phyloP scores from a whole-genome alignment of 2,888 invertebrate genomes.

The Lasioglossum morio region DNA sequence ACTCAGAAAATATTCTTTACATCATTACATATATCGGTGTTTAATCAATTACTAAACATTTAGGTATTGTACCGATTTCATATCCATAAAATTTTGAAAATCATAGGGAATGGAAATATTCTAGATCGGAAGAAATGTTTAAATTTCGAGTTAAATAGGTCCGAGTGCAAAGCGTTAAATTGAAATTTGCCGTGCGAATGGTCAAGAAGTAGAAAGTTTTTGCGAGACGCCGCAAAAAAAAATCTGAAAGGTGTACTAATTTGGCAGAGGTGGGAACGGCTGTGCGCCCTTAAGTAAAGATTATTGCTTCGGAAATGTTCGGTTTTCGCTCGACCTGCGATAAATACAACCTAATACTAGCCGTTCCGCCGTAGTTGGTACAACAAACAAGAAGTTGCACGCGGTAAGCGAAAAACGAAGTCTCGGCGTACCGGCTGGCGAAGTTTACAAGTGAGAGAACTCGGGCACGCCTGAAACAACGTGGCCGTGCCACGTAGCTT shows the following conservation, averaged over 20 bases:
- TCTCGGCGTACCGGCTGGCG: neutral
- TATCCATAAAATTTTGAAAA: too few relatives aligned
- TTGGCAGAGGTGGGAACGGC: neutral
- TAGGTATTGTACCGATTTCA: too few relatives aligned
- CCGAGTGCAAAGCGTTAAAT: neutral
- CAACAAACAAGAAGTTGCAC: neutral
- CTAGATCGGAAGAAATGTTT: too few relatives aligned
- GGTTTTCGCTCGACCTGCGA: neutral
- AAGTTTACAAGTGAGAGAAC: conserved; percentile 25
- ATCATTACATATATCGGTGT: too few relatives aligned
- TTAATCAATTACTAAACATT: too few relatives aligned
- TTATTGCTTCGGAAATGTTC: neutral
- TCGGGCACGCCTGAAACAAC: conserved; percentile 17
- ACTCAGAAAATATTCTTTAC: too few relatives aligned
- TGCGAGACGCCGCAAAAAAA: neutral
- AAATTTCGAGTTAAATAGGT: too few relatives aligned
- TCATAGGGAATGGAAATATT: too few relatives aligned
- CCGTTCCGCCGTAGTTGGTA: neutral
- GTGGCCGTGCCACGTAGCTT: conserved; percentile 26
- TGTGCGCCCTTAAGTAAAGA: neutral
- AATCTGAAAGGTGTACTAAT: neutral
- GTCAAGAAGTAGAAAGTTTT: neutral
- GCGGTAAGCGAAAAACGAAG: conserved; percentile 1
- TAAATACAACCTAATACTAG: neutral
- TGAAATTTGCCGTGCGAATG: neutral